A percentile compares a stretch with the other conserved stretches of the same genome.
These are phyloP conservation scores for Menura novaehollandiae DNA, from an alignment of 2,113 vertebrate species.

Conservation along the genomic window DNA sequence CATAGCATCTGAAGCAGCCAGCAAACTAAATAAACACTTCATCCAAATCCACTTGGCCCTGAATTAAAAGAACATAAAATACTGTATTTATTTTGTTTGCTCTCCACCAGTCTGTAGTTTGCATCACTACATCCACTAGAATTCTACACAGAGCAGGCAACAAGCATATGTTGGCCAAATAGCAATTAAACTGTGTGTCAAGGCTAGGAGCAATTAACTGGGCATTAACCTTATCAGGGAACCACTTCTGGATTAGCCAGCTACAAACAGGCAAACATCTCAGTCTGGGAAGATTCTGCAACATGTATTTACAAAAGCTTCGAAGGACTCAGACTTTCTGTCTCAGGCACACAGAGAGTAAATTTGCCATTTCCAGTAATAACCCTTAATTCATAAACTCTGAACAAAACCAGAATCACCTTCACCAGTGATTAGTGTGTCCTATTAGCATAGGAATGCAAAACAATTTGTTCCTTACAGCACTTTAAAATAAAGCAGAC, in stretches of 20 bases:
- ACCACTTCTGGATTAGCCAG: slow-evolving; percentile 57
- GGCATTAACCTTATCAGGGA: slow-evolving; percentile 71
- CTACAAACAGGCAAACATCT: slow-evolving; percentile 54
- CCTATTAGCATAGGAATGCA: not conserved
- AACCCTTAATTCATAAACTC: slow-evolving; percentile 33
- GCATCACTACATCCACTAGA: slow-evolving; percentile 47
- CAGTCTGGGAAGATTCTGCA: slow-evolving; percentile 33
- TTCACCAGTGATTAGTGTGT: not conserved
- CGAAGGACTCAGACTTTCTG: slow-evolving; percentile 45
- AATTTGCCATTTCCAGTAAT: slow-evolving; percentile 17
- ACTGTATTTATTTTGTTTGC: slow-evolving; percentile 79
- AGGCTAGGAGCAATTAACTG: slow-evolving; percentile 72
- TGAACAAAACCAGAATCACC: slow-evolving; percentile 34
- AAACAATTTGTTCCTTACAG: not conserved
- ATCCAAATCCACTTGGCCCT: slow-evolving; percentile 82
- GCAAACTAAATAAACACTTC: slow-evolving; percentile 84
- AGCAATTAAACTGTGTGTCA: slow-evolving; percentile 67
- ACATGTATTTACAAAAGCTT: slow-evolving; percentile 60
- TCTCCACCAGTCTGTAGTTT: slow-evolving; percentile 63
- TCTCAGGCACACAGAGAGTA: not conserved
- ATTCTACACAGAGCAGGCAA: slow-evolving; percentile 59
- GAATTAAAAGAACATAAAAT: slow-evolving; percentile 85
- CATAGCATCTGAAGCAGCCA: slow-evolving; percentile 75
- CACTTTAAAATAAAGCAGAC: not conserved
- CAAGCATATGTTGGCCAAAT: slow-evolving; percentile 66